Base-by-base conservation (phyloP, 2,888 invertebrate species). In the Caenorhabditis sp. region DNA sequence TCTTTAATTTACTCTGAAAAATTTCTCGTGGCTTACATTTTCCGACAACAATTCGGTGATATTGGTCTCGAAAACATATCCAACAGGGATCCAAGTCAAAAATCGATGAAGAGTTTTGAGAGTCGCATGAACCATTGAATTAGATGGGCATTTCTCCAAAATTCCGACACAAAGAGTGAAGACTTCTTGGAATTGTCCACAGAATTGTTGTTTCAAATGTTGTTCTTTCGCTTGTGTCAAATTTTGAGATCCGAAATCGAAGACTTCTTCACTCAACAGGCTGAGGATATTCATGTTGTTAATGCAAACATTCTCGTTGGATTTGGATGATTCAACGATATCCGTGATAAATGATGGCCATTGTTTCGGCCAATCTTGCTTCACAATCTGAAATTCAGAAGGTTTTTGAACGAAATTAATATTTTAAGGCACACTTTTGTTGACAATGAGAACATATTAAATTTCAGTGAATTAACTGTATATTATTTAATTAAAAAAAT, bases 301-400 rank as follows among this genome's bases (percentile, higher is more conserved):
- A 90, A 97, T 97, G 91, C 99, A 99, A 59, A 99, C 91, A 86
- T 95, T 94, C 89, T 99, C 99, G 89, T 97, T 97, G 27, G 97
- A 97, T 91, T 96, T 96, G 85, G 96, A 96, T 58, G 99, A 95
- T 71, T 97, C 99, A 70, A 99, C 97, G 88, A 99, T 99, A 89
- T 99, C 99, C 87, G 94, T 93, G 85, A 99, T 97, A 89, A 99
- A 99, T 31, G 95, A 93, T 87, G 97, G 95, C 99, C 99, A 99
- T 89, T 99, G 97, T 88, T 95, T 95, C 67, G 99, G 99, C 99
- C 99, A 99, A 90, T 99, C 99, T 87, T 97, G 92, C 90, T 99
- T 99, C 87, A 99, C 91, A 80, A 99, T 97, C 92, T 92, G 43
- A 43, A 43, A 17, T 57, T 57, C 21, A 7, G n/a, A 25, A 21